Base-by-base conservation (phyloP, 2,888 invertebrate species). In the Palloptera scutellata region DNA sequence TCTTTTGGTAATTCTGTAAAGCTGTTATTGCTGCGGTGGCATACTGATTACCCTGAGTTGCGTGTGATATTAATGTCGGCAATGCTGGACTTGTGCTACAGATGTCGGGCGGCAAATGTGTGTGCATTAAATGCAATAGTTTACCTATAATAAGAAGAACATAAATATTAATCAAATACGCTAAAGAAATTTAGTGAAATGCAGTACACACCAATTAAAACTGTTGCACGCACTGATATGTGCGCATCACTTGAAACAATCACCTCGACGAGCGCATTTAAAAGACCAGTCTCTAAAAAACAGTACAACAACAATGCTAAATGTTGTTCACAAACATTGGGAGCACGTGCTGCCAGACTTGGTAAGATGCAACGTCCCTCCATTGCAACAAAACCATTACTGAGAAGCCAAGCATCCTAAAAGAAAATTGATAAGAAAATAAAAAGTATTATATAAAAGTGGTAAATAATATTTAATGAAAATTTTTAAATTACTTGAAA, bases 311-410 rank as follows among this genome's bases (percentile, higher is more conserved):
- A 86, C 60, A 97, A 87, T 8, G 97, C 92, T 80, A 94, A 88
- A 87, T 97, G 97, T 83, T 96, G 93, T 84, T 97, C 95, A 70
- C 92, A 91, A 73, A 97, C 90, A 85, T 96, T 97, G 13, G 96
- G 93, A 70, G 96, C 93, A 70, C 89, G 91, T 74, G 91, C 91
- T 61, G 94, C 91, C 70, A 96, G 87, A 82, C 95, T 93, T 71
- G 97, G 96, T 83, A 98, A 86, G 76, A 97, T 90, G 64, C 89
- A 89, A 68, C 90, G 89, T 58, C 96, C 97, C 86, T 98, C 98
- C 67, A 94, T 92, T 13, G 94, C 95, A n/a, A 98, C 93, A 83
- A 98, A 98, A 45, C 96, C 97, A 83, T 97, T 96, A 76, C 91
- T 91, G 40, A 98, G 86, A 75, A 93, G 89, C 96, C 97, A 98